These are phyloP conservation scores for Apantesis nais DNA, from an alignment of 2,888 invertebrate species.

Conservation along the genomic window DNA sequence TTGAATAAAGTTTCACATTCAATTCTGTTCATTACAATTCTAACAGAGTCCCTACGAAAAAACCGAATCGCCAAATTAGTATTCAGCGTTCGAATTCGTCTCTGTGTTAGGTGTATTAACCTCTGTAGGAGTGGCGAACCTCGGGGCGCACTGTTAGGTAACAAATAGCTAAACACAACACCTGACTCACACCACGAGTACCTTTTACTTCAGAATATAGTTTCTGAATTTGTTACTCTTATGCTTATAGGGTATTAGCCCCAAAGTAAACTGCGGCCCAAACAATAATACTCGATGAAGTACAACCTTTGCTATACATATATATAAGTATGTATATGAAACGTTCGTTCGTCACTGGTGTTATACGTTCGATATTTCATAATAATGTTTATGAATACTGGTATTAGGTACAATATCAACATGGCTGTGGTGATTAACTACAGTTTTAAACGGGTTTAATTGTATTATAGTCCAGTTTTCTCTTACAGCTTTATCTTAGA, in stretches of 20 bases:
- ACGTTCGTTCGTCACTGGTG: background rate
- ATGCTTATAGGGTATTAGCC: background rate
- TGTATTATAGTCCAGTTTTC: background rate
- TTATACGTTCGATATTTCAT: background rate
- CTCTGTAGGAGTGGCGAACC: constrained; percentile 38
- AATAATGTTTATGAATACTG: background rate
- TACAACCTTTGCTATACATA: background rate
- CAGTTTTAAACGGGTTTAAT: background rate
- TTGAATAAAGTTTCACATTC: background rate
- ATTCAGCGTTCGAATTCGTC: constrained; percentile 46
- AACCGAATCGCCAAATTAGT: constrained; percentile 34
- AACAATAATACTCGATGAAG: background rate
- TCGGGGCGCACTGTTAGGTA: constrained; percentile 48
- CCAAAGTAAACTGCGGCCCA: background rate
- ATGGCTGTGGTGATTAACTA: background rate
- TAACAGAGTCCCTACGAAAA: constrained; percentile 31
- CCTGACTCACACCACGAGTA: constrained; percentile 32
- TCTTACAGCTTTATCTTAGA: background rate
- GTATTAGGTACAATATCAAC: background rate
- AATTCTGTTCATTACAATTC: constrained; percentile 31
- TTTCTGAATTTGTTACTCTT: background rate
- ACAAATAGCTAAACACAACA: constrained; percentile 54
- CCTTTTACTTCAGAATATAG: background rate
- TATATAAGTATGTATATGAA: background rate
- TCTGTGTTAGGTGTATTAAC: constrained; percentile 47